A percentile compares a stretch with the other conserved stretches of the same genome.
Evolutionary conservation across 2,888 invertebrate genomes (phyloP).

Genomic region (Caenorhabditis imperialis): DNA sequence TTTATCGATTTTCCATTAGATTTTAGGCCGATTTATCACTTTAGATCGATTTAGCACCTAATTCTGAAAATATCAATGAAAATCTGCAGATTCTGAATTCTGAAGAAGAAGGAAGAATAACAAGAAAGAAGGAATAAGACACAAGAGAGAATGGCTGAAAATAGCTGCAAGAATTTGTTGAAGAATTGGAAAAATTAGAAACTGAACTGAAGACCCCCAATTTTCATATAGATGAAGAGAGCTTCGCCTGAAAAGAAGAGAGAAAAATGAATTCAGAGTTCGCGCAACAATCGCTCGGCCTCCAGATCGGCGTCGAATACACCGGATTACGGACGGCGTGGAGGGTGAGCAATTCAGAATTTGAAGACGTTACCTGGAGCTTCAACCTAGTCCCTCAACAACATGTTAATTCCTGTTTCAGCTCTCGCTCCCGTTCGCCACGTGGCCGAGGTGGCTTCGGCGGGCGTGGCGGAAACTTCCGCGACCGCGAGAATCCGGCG

Average conservation of each 20-base stretch:
- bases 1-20: background rate
- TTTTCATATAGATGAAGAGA: too few relatives aligned
- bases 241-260: background rate
- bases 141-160: slow-evolving; percentile 1
- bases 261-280: slow-evolving; percentile 6
- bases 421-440: slow-evolving; percentile 53
- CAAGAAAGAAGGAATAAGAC: slow-evolving; percentile 2
- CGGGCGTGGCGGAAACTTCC: slow-evolving; percentile 11
- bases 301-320: slow-evolving; percentile 27
- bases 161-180: background rate
- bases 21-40: too few relatives aligned
- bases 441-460: slow-evolving; percentile 38
- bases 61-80: slow-evolving; percentile 7
- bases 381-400: too few relatives aligned
- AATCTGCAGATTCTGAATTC: slow-evolving; percentile 10
- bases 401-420: too few relatives aligned
- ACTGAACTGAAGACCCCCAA: background rate
- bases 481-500: slow-evolving; percentile 84
- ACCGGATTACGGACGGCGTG: too few relatives aligned
- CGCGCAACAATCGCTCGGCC: slow-evolving; percentile 32
- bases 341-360: too few relatives aligned
- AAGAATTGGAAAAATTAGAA: background rate
- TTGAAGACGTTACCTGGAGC: too few relatives aligned
- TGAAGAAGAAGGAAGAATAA: slow-evolving; percentile 1
- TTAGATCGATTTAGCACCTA: too few relatives aligned